Percentiles rank a stretch among this genome's conserved stretches.
phyloP scores from a whole-genome alignment of 2,888 invertebrate genomes.

The Helobdella robusta region DNA sequence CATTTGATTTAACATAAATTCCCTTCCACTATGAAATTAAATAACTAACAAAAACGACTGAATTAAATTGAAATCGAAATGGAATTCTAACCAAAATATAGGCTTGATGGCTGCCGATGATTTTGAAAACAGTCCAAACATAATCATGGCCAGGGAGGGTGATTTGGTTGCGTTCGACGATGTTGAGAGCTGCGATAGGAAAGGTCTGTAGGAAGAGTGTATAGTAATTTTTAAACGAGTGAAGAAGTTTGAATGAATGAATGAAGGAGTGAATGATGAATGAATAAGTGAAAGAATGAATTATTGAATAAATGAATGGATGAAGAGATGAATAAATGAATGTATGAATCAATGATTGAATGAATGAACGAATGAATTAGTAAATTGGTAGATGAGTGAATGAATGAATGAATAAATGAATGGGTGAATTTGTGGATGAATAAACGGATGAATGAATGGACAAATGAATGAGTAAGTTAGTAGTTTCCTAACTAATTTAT shows the following conservation, averaged over 20 bases:
- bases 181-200: too few relatives aligned
- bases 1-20: too few relatives aligned
- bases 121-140: too few relatives aligned
- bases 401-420: conserved; percentile 2
- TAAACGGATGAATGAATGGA: conserved; percentile 2
- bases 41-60: too few relatives aligned
- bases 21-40: too few relatives aligned
- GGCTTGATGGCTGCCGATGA: too few relatives aligned
- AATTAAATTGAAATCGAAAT: too few relatives aligned
- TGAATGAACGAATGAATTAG: not conserved
- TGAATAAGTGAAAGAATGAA: not conserved
- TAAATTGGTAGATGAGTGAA: not conserved
- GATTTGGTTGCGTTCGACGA: too few relatives aligned
- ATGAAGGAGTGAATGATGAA: not conserved
- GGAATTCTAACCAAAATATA: too few relatives aligned
- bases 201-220: too few relatives aligned
- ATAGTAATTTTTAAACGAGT: too few relatives aligned
- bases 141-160: too few relatives aligned
- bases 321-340: not conserved
- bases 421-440: not conserved
- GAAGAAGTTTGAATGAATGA: not conserved
- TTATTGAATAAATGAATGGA: not conserved
- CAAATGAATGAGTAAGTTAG: not conserved
- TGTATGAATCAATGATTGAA: not conserved
- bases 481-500: not conserved